Evolutionary conservation across 2,888 invertebrate genomes (phyloP).

Genomic region (Drosophila buzzatii): DNA sequence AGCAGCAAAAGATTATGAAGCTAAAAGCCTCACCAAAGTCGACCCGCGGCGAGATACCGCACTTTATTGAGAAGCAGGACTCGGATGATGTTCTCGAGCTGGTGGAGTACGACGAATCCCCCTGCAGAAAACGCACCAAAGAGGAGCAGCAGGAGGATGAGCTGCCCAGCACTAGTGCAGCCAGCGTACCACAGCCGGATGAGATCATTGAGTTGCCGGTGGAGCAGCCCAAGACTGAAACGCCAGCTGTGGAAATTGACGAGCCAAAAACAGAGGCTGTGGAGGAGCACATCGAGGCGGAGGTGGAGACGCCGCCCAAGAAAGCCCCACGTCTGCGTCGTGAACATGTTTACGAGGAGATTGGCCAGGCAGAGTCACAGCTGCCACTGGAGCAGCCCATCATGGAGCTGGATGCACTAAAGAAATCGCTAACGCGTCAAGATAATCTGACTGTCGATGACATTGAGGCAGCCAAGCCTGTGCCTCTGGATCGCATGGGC

Average conservation of each 20-base stretch:
- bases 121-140: constrained; percentile 82
- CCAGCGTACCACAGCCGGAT: constrained; percentile 82
- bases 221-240: constrained; percentile 50
- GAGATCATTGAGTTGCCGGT: constrained; percentile 83
- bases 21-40: constrained; percentile 88
- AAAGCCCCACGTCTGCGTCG: constrained; percentile 86
- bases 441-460: constrained; percentile 86
- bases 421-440: constrained; percentile 82
- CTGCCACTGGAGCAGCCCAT: constrained; percentile 69
- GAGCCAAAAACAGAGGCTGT: constrained; percentile 19
- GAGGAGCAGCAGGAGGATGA: constrained; percentile 56
- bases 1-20: constrained; percentile 87
- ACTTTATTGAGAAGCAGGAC: constrained; percentile 85
- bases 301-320: constrained; percentile 70
- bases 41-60: constrained; percentile 85
- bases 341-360: constrained; percentile 89
- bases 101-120: constrained; percentile 85
- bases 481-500: constrained; percentile 84
- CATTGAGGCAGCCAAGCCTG: constrained; percentile 85
- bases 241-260: constrained; percentile 48
- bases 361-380: constrained; percentile 82
- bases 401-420: constrained; percentile 78
- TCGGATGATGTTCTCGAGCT: constrained; percentile 85
- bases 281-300: constrained; percentile 26
- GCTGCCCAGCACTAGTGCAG: constrained; percentile 60